These are phyloP conservation scores for Myoxocephalus aenaeus DNA, from an alignment of 2,797 vertebrate genomes.

Conservation along the genomic window DNA sequence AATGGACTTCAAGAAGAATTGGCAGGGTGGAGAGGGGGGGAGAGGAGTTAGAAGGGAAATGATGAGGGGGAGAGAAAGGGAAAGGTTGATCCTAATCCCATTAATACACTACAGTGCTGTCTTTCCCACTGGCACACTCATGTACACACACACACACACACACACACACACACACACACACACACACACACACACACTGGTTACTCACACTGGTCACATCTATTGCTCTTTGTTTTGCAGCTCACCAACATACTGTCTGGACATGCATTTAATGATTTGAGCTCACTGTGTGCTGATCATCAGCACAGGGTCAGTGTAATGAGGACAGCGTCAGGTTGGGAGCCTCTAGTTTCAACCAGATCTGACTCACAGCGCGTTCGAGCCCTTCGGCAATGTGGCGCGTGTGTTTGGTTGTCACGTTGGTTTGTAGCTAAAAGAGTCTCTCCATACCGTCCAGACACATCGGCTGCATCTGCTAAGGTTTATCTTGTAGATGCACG, in stretches of 20 bases:
- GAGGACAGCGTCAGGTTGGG: constrained; percentile 34
- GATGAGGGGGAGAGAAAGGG: constrained; percentile 34
- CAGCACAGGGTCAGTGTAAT: constrained; percentile 36
- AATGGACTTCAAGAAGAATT: neutral
- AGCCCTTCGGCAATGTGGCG: constrained; percentile 31
- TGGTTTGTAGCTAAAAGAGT: constrained; percentile 31
- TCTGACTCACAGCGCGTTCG: constrained; percentile 44
- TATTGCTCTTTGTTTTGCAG: constrained; percentile 37
- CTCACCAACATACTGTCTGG: constrained; percentile 15
- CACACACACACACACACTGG: constrained; percentile 1
- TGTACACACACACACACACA: neutral
- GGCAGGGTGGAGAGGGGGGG: constrained; percentile 1
- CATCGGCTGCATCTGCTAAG: neutral
- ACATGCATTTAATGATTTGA: constrained; percentile 32
- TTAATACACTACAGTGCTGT: constrained; percentile 69
- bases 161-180: constrained; percentile 2
- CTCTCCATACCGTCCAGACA: constrained; percentile 16
- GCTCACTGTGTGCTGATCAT: constrained; percentile 34
- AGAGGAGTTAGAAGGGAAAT: neutral
- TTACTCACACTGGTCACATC: neutral
- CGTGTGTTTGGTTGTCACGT: constrained; percentile 26
- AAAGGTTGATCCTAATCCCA: constrained; percentile 76
- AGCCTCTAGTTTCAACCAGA: constrained; percentile 45
- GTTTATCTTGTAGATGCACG: neutral
- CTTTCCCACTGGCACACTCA: constrained; percentile 48